Percentiles rank a stretch among this genome's conserved stretches.
phyloP scores from a whole-genome alignment of 2,113 vertebrate genomes.

The Tupaia tana region DNA sequence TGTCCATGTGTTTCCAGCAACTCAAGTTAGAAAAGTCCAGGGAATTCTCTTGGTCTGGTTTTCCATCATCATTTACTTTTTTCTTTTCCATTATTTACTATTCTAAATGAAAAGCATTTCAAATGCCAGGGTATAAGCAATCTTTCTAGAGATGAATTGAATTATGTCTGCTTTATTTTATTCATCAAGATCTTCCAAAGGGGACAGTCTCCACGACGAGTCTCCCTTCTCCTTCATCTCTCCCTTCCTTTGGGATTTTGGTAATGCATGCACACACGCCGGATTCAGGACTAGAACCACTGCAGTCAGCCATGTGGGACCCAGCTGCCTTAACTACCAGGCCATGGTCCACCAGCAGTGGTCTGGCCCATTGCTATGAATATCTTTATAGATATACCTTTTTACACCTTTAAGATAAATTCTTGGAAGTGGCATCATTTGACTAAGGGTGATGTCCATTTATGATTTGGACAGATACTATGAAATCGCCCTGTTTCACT shows the following conservation, averaged over 20 bases:
- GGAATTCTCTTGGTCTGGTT: conserved; percentile 63
- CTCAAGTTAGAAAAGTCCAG: conserved; percentile 87
- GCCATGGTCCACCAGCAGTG: no score
- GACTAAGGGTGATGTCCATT: not conserved
- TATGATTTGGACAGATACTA: not conserved
- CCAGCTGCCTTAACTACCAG: no score
- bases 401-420: not conserved
- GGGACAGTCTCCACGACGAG: no score
- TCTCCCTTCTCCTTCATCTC: no score
- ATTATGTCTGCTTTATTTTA: not conserved
- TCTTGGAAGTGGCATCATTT: not conserved
- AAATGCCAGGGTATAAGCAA: not conserved
- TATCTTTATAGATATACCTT: not conserved
- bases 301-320: no score
- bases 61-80: conserved; percentile 59
- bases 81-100: conserved; percentile 81
- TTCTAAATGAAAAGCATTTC: conserved; percentile 64
- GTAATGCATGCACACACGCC: no score
- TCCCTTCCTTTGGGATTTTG: no score
- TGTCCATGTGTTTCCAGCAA: conserved; percentile 89
- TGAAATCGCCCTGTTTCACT: not conserved
- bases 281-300: no score
- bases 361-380: not conserved
- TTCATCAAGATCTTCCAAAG: conserved; percentile 41
- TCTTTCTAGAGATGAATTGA: not conserved